Percentiles rank a stretch among this genome's conserved stretches.
Evolutionary conservation across 2,888 invertebrate species (phyloP).

Genomic region (Philonicus albiceps): DNA sequence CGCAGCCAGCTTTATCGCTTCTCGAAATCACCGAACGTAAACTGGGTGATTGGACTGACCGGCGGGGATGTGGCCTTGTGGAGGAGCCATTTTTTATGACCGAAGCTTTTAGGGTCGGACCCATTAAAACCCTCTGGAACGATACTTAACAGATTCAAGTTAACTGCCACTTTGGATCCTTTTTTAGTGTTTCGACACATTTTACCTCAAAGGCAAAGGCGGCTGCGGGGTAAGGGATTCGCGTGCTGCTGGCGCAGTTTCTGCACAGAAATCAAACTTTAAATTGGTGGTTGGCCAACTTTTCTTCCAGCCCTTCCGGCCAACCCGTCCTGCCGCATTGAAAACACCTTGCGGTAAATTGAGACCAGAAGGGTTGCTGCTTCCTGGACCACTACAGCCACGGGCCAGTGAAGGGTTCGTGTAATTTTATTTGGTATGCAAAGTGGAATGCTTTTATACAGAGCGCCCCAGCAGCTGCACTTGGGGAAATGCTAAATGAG

Average conservation of each 20-base stretch:
- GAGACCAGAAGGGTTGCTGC: constrained; percentile 4
- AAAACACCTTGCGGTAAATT: constrained; percentile 20
- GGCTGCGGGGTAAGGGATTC: not conserved
- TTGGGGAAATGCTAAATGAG: constrained; percentile 14
- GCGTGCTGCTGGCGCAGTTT: not conserved
- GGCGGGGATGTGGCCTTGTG: not conserved
- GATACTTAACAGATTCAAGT: constrained; percentile 34
- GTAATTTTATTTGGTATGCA: constrained; percentile 32
- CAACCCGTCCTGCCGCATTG: not conserved
- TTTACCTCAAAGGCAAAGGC: constrained; percentile 16
- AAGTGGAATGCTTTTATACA: constrained; percentile 26
- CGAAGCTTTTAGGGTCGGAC: constrained; percentile 16
- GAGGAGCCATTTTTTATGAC: not conserved
- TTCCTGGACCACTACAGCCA: constrained; percentile 3
- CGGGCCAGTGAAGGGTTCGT: not conserved
- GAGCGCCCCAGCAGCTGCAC: not conserved
- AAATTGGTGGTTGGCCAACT: constrained; percentile 23
- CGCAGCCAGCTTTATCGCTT: constrained; percentile 27
- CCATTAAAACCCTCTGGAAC: constrained; percentile 26
- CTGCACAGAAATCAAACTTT: not conserved
- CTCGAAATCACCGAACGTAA: constrained; percentile 24
- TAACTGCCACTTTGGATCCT: constrained; percentile 28
- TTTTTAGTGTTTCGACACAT: constrained; percentile 19
- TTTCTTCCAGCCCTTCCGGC: not conserved
- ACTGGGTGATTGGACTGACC: constrained; percentile 36